phyloP scores from a whole-genome alignment of 2,888 invertebrate genomes.

The Zeuzera pyrina region DNA sequence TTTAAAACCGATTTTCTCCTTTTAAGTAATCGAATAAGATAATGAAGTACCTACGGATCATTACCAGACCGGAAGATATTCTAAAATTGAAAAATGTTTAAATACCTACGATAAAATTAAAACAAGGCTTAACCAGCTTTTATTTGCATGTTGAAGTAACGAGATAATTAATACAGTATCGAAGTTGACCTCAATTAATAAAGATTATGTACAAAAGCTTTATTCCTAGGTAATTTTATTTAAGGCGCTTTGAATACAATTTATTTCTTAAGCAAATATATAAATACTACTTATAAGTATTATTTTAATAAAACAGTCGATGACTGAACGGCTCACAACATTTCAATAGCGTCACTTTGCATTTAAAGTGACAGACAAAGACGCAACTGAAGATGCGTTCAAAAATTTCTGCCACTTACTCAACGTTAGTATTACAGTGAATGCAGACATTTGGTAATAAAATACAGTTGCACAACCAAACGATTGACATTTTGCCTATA shows the following conservation, averaged over 20 bases:
- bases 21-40: too few relatives aligned
- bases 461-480: conserved; percentile 47
- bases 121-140: conserved; percentile 3
- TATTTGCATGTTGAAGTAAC: conserved; percentile 36
- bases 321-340: too few relatives aligned
- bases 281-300: too few relatives aligned
- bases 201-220: conserved; percentile 48
- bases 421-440: conserved; percentile 35
- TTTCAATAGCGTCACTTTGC: too few relatives aligned
- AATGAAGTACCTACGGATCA: too few relatives aligned
- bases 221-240: too few relatives aligned
- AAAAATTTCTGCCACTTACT: conserved; percentile 36
- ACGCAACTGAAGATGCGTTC: conserved; percentile 32
- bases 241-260: too few relatives aligned
- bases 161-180: conserved; percentile 46
- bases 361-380: conserved; percentile 19
- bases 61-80: conserved; percentile 1
- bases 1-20: too few relatives aligned
- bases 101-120: conserved; percentile 7
- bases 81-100: conserved; percentile 4
- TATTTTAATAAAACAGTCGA: too few relatives aligned
- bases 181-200: conserved; percentile 58
- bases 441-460: conserved; percentile 53
- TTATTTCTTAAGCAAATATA: too few relatives aligned
- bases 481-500: conserved; percentile 62